Conservation (phyloP, 92 coral and sea anemone species). For the Siderastrea siderea region DNA sequence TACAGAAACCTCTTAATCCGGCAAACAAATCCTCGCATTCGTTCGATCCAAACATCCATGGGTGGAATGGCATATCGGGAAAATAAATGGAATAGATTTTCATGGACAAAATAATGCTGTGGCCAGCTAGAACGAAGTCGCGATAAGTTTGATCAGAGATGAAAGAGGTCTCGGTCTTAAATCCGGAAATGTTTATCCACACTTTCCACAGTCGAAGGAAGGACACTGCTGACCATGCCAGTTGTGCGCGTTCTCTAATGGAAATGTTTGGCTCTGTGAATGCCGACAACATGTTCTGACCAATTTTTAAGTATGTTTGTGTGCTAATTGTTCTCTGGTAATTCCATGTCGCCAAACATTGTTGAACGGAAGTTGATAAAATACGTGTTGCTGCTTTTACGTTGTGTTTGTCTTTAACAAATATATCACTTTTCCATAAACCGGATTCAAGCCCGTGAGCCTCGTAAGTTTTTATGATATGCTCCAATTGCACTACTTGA, state of each 20-base stretch:
- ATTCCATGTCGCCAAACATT: conserved; percentile 24
- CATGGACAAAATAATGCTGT: conserved; percentile 59
- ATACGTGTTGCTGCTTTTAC: conserved; percentile 61
- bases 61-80: conserved; percentile 20
- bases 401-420: conserved; percentile 63
- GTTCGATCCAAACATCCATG: conserved; percentile 54
- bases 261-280: conserved; percentile 34
- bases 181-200: conserved; percentile 32
- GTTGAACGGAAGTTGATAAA: conserved; percentile 17
- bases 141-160: conserved; percentile 48
- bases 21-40: conserved; percentile 40
- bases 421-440: conserved; percentile 57
- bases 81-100: conserved; percentile 41
- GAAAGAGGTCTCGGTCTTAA: conserved; percentile 24
- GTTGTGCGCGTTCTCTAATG: conserved; percentile 23
- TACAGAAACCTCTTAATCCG: conserved; percentile 33
- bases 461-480: conserved; percentile 13
- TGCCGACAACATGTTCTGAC: conserved; percentile 39
- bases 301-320: conserved; percentile 58
- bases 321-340: conserved; percentile 29
- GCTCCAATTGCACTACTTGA: conserved; percentile 27
- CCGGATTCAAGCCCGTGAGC: conserved; percentile 21
- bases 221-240: conserved; percentile 54
- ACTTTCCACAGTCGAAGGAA: conserved; percentile 55
- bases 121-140: conserved; percentile 45